Evolutionary conservation across 2,888 invertebrate species (phyloP), one percentile per base, ranked within the genome.

Genomic region (Galerucella nymphaeae): DNA sequence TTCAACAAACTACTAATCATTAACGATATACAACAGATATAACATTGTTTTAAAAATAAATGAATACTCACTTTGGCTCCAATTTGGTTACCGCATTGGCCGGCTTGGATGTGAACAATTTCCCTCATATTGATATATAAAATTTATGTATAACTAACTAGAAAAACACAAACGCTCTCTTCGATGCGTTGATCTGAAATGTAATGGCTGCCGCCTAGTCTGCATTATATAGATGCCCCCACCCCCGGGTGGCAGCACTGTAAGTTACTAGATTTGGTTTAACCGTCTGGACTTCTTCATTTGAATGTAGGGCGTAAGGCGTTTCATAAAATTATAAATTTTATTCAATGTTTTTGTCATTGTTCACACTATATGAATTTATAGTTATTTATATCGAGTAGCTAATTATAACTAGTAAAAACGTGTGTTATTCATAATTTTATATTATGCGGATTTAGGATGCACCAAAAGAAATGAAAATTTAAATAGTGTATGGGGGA

Each of bases 91-190:
- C 92, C 92, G 85, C 92, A 92, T 86, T 92, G 91, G 76, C 92
- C 91, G 81, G 93, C 95, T 87, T 96, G 96, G 78, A 96, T 89
- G 87, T 96, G 96, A 81, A 96, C 95, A 83, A 96, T 96, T 92
- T 96, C 96, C 89, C 96, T 92, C 96, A 96, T 96, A 80, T 83
- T 88, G 80, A 78, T 16, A 71, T 76, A 75, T 64, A 77, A 78
- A 81, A 76, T 74, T 70, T 77, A 78, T 74, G 72, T 78, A 78
- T 73, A 76, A 74, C 71, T 79, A 61, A 75, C 76, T 82, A 83
- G 80, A 83, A 83, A n/a, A 83, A 84, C 83, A 83, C 83, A 76
- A 80, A 78, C 80, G 78, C 75, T 79, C 63, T 74, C 72, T 66
- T 75, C 79, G 74, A 71, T 78, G 79, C 77, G 78, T 71, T 75